Evolutionary conservation across 1,140 invertebrate species (phyloP).

Genomic region (Bombus huntii): DNA sequence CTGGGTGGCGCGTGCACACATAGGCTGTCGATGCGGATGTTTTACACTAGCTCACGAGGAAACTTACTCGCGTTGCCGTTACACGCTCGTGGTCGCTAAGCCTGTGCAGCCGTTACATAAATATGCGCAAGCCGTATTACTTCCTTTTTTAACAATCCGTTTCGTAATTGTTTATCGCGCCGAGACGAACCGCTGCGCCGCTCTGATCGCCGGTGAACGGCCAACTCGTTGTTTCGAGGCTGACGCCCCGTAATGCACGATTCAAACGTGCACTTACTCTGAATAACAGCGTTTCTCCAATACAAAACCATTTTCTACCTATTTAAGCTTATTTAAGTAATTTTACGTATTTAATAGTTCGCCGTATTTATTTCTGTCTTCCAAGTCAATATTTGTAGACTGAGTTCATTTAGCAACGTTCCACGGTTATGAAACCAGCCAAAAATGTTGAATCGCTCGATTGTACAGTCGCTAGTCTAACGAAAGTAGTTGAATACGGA

Average conservation of each 20-base stretch:
- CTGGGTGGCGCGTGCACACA: background rate
- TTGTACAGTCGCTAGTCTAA: too few species aligned
- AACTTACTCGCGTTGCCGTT: constrained; percentile 76
- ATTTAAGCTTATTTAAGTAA: too few species aligned
- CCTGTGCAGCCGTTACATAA: constrained; percentile 72
- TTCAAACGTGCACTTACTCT: background rate
- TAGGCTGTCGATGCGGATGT: constrained; percentile 36
- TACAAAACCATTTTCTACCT: background rate
- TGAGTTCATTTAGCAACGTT: too few species aligned
- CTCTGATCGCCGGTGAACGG: background rate
- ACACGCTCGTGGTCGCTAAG: constrained; percentile 68
- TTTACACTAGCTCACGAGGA: constrained; percentile 67
- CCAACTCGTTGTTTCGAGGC: background rate
- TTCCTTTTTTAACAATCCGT: constrained; percentile 74
- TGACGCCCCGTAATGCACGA: constrained; percentile 1
- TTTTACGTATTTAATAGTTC: too few species aligned
- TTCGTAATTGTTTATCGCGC: constrained; percentile 74
- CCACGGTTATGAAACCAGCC: too few species aligned
- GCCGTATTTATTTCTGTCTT: too few species aligned
- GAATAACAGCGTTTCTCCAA: background rate
- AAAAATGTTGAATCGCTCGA: too few species aligned
- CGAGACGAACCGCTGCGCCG: constrained; percentile 40
- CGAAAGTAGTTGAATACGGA: too few species aligned
- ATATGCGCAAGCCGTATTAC: constrained; percentile 65
- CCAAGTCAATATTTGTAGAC: too few species aligned